phyloP scores from a whole-genome alignment of 2,888 invertebrate genomes.

The Hofmannophila pseudospretella region DNA sequence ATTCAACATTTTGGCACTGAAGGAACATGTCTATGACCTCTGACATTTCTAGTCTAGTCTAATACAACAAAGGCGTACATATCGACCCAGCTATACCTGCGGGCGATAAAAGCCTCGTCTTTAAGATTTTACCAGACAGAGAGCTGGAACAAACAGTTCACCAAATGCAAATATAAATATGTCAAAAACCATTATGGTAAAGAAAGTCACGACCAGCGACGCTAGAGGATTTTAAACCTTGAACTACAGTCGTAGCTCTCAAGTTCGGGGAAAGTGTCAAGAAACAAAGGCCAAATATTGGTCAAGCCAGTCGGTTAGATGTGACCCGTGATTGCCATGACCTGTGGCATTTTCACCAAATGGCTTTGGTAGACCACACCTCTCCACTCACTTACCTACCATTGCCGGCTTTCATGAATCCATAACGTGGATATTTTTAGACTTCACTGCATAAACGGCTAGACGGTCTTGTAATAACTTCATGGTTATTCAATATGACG shows the following conservation, averaged over 20 bases:
- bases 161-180: not conserved
- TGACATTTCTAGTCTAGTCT: slow-evolving; percentile 38
- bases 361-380: slow-evolving; percentile 40
- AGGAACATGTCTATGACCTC: slow-evolving; percentile 45
- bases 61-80: not conserved
- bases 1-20: slow-evolving; percentile 30
- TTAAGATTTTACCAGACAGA: no score
- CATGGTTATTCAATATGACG: not conserved
- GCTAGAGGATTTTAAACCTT: slow-evolving; percentile 24
- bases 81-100: not conserved
- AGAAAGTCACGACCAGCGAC: not conserved
- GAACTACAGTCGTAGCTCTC: slow-evolving; percentile 7
- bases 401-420: slow-evolving; percentile 28
- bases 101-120: not conserved
- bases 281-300: not conserved
- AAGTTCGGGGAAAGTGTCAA: not conserved
- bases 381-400: slow-evolving; percentile 38
- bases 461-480: not conserved
- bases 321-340: slow-evolving; percentile 33
- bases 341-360: slow-evolving; percentile 52
- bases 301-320: not conserved
- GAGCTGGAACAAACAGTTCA: no score
- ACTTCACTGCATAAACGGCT: not conserved
- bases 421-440: slow-evolving; percentile 4
- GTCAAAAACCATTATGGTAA: not conserved